phyloP scores from a whole-genome alignment of 1,140 invertebrate genomes.

The Apis dorsata region DNA sequence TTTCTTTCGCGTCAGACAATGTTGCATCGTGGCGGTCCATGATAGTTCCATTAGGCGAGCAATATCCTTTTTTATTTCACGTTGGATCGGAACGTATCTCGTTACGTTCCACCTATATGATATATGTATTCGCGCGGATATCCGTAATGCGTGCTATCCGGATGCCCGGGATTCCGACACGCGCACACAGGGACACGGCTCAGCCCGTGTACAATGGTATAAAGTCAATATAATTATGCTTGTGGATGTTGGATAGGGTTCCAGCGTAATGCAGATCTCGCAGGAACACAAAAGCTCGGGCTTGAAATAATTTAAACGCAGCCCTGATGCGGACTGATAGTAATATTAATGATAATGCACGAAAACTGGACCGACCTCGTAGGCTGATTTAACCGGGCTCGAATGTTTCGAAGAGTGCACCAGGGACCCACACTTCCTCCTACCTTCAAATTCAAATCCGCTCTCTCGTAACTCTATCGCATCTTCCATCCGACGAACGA shows the following conservation, averaged over 20 bases:
- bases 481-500: background rate
- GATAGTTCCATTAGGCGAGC: background rate
- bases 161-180: slow-evolving; percentile 7
- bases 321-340: slow-evolving; percentile 36
- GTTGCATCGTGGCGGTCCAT: background rate
- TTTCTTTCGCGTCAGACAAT: background rate
- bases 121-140: slow-evolving; percentile 25
- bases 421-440: background rate
- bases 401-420: slow-evolving; percentile 2
- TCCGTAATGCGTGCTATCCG: slow-evolving; percentile 39
- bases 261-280: slow-evolving; percentile 25
- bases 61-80: slow-evolving; percentile 25
- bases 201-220: slow-evolving; percentile 26
- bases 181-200: background rate
- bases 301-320: slow-evolving; percentile 45
- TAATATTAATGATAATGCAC: slow-evolving; percentile 43
- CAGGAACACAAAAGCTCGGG: slow-evolving; percentile 19
- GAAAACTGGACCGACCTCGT: background rate
- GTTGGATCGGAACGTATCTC: background rate
- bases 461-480: too few relatives aligned
- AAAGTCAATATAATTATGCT: slow-evolving; percentile 56
- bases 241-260: background rate
- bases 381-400: too few relatives aligned
- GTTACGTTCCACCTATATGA: slow-evolving; percentile 25
- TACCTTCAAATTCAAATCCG: too few relatives aligned